These are phyloP conservation scores for Mohoua ochrocephala DNA, from an alignment of 2,113 vertebrate species.

Conservation along the genomic window DNA sequence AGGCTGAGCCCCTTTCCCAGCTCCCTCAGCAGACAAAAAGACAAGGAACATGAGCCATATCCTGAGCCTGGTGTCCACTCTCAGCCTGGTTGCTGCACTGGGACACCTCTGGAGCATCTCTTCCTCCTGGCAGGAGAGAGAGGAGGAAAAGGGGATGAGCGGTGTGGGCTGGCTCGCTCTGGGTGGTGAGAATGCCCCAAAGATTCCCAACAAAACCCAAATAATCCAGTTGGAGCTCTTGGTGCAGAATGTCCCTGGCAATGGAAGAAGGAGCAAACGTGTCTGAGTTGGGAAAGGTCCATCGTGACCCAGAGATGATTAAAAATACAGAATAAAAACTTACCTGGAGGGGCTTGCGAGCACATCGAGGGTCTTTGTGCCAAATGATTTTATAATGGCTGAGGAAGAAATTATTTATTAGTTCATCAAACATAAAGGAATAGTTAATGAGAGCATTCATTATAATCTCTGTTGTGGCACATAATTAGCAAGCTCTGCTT, in stretches of 20 bases:
- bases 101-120: neutral
- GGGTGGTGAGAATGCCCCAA: too few relatives aligned
- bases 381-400: constrained; percentile 52
- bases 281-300: neutral
- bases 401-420: constrained; percentile 61
- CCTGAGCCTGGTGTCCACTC: too few relatives aligned
- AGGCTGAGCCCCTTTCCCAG: neutral
- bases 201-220: neutral
- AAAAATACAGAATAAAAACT: constrained; percentile 35
- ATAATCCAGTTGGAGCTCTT: neutral
- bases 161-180: accelerated
- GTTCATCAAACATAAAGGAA: constrained; percentile 42
- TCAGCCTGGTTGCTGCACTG: neutral
- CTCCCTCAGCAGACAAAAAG: neutral
- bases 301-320: neutral
- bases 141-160: neutral
- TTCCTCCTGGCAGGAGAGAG: neutral
- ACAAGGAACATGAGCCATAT: neutral
- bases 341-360: constrained; percentile 3
- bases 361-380: neutral
- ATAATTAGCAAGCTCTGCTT: constrained; percentile 33
- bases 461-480: constrained; percentile 34
- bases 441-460: constrained; percentile 34
- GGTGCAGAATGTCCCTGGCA: neutral
- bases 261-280: neutral